phyloP scores from a whole-genome alignment of 2,797 vertebrate genomes.

The Paguma larvata region DNA sequence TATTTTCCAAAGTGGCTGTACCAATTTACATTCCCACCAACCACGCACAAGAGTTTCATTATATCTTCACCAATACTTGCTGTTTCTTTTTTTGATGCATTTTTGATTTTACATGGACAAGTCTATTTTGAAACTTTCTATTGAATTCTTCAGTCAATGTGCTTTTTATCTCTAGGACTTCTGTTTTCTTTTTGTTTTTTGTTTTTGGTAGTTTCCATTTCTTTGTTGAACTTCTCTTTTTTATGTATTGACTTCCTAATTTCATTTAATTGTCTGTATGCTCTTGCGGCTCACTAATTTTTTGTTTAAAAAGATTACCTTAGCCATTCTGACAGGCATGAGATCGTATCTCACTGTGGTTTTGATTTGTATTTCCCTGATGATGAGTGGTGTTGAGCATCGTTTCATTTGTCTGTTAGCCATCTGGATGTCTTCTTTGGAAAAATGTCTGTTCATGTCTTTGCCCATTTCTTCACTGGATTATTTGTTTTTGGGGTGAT shows the following conservation, averaged over 20 bases:
- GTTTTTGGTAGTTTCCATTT: neutral
- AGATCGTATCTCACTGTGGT: too few relatives aligned
- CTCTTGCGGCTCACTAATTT: neutral
- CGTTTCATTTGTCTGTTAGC: too few relatives aligned
- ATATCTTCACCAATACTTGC: neutral
- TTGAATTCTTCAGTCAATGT: neutral
- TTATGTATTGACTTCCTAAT: neutral
- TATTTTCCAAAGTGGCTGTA: neutral
- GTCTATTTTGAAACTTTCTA: neutral
- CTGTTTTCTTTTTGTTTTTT: neutral
- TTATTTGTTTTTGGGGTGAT: too few relatives aligned
- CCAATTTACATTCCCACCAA: neutral
- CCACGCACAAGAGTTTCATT: neutral
- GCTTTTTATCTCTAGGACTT: neutral
- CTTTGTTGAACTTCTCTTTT: neutral
- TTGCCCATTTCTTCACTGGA: too few relatives aligned
- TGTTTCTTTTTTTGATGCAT: neutral
- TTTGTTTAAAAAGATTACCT: neutral
- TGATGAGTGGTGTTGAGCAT: too few relatives aligned
- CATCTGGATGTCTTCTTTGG: too few relatives aligned
- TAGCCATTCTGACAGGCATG: too few relatives aligned
- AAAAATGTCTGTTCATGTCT: too few relatives aligned
- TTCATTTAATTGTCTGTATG: neutral
- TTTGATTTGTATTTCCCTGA: too few relatives aligned
- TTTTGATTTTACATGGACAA: neutral